A percentile compares a stretch with the other conserved stretches of the same genome.
Evolutionary conservation across 2,797 vertebrate genomes (phyloP).

Genomic region (Hoplostethus mediterraneus): DNA sequence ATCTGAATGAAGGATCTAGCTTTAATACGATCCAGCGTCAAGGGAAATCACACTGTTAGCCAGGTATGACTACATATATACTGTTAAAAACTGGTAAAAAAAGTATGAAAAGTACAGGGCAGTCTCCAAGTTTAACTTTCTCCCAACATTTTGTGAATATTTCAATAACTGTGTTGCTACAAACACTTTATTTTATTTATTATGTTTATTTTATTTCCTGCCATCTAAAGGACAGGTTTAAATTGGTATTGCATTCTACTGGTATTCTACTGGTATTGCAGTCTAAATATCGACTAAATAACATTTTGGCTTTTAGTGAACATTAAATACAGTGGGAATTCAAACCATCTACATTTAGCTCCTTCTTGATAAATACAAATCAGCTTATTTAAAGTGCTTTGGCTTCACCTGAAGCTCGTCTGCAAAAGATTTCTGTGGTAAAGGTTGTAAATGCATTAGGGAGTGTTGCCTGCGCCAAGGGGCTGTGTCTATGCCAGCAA

Average conservation of each 20-base stretch:
- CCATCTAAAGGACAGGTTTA: background rate
- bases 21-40: constrained; percentile 53
- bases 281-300: background rate
- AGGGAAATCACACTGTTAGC: constrained; percentile 55
- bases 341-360: background rate
- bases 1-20: constrained; percentile 46
- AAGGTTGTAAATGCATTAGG: constrained; percentile 31
- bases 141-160: background rate
- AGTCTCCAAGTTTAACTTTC: constrained; percentile 11
- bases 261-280: background rate
- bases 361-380: background rate
- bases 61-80: constrained; percentile 8
- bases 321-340: background rate
- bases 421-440: constrained; percentile 24
- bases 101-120: constrained; percentile 3
- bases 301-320: background rate
- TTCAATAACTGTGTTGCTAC: background rate
- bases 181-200: too few relatives aligned
- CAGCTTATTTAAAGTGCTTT: background rate
- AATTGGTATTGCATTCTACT: background rate
- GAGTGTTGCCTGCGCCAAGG: constrained; percentile 7
- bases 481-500: background rate
- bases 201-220: background rate
- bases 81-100: constrained; percentile 18
- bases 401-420: background rate